Percentiles rank a stretch among this genome's conserved stretches.
Conservation (phyloP, 2,113 vertebrate species). For the Callipepla squamata region DNA sequence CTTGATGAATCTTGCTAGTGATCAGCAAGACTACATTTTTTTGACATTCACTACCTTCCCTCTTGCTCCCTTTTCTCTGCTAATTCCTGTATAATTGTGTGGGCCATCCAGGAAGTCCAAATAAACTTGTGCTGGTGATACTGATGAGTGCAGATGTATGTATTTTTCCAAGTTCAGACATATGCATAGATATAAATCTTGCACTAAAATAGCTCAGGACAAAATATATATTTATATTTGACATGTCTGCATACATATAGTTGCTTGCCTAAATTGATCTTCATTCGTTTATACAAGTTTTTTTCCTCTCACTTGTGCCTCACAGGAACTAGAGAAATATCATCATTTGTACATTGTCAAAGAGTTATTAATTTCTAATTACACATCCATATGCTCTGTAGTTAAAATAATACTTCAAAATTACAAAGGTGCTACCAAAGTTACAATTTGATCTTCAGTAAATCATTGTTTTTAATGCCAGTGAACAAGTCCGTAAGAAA, state of each 20-base stretch:
- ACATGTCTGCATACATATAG: neutral
- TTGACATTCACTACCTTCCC: neutral
- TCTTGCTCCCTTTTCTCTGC: neutral
- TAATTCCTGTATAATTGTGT: neutral
- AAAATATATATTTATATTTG: neutral
- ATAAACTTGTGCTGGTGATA: neutral
- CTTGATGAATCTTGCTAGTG: neutral
- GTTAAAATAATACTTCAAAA: neutral
- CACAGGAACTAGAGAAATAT: neutral
- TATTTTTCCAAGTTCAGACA: neutral
- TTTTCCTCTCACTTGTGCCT: neutral
- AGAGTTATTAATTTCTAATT: conserved; percentile 31
- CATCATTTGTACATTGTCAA: neutral
- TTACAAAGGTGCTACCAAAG: neutral
- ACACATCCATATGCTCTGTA: neutral
- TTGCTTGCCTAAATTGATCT: neutral
- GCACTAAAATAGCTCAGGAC: neutral
- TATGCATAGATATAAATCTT: neutral
- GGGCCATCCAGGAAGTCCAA: accelerated
- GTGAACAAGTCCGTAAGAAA: neutral
- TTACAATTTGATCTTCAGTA: neutral
- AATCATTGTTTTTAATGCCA: neutral
- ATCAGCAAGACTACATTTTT: neutral
- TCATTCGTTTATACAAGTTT: neutral
- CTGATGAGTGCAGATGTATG: neutral